These are phyloP conservation scores for Nematolebias whitei DNA, from an alignment of 2,113 vertebrate species.

Conservation along the genomic window DNA sequence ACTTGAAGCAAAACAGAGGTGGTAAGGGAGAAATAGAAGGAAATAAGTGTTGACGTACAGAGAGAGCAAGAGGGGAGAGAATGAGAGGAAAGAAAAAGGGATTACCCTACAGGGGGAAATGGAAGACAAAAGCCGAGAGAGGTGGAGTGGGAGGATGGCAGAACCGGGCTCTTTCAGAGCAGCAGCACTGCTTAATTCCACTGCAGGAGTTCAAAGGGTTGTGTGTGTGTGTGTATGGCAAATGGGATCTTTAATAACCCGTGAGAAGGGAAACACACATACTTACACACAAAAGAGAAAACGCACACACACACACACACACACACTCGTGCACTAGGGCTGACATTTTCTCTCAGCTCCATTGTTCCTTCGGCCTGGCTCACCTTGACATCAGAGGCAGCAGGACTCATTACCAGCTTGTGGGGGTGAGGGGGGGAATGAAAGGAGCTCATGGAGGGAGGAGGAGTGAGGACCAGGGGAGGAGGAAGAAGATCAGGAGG, in stretches of 20 bases:
- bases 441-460: slow-evolving; percentile 69
- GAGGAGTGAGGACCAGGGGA: slow-evolving; percentile 35
- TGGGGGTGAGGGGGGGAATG: slow-evolving; percentile 51
- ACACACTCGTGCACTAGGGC: slow-evolving; percentile 21
- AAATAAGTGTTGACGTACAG: slow-evolving; percentile 53
- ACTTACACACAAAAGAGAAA: slow-evolving; percentile 7
- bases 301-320: slow-evolving; percentile 19
- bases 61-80: slow-evolving; percentile 17
- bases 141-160: slow-evolving; percentile 71
- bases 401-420: slow-evolving; percentile 76
- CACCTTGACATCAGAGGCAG: slow-evolving; percentile 80
- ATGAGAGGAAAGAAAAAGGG: slow-evolving; percentile 28
- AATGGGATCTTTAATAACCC: slow-evolving; percentile 72
- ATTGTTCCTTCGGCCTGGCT: slow-evolving; percentile 75
- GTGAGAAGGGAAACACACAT: slow-evolving; percentile 46
- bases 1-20: slow-evolving; percentile 50
- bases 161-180: slow-evolving; percentile 61
- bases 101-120: slow-evolving; percentile 67
- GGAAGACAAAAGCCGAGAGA: slow-evolving; percentile 70
- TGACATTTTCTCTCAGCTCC: slow-evolving; percentile 79
- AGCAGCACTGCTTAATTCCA: slow-evolving; percentile 74
- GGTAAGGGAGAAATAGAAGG: slow-evolving; percentile 37
- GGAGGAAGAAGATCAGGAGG: slow-evolving; percentile 47
- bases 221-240: slow-evolving; percentile 33
- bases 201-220: slow-evolving; percentile 74